Evolutionary conservation across 1,140 invertebrate genomes (phyloP).

Genomic region (Conus ventricosus): DNA sequence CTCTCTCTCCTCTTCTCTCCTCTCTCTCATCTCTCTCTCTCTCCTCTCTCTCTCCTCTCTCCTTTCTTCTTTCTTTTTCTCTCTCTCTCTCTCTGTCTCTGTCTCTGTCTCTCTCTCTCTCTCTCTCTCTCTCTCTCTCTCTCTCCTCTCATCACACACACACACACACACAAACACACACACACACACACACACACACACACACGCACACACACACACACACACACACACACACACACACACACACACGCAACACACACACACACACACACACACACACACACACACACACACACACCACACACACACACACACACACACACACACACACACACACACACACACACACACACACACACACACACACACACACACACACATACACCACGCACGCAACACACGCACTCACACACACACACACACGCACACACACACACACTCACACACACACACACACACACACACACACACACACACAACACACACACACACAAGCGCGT

Average conservation of each 20-base stretch:
- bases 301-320: constrained; percentile 20
- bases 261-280: not conserved
- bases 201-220: not conserved
- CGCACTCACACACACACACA: not conserved
- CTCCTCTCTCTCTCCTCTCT: no score
- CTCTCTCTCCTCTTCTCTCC: no score
- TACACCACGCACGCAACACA: not conserved
- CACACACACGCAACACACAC: no score
- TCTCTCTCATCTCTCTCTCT: no score
- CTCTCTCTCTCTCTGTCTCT: no score
- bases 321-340: not conserved
- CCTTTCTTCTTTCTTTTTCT: no score
- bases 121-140: no score
- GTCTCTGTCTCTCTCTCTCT: no score
- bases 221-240: not conserved
- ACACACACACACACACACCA: not conserved
- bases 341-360: not conserved
- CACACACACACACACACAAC: constrained; percentile 17
- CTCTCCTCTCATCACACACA: no score
- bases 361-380: not conserved
- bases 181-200: not conserved
- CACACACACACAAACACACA: not conserved
- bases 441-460: not conserved
- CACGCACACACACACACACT: not conserved
- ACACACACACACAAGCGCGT: not conserved